phyloP scores from a whole-genome alignment of 2,113 vertebrate genomes.

The Balaeniceps rex region DNA sequence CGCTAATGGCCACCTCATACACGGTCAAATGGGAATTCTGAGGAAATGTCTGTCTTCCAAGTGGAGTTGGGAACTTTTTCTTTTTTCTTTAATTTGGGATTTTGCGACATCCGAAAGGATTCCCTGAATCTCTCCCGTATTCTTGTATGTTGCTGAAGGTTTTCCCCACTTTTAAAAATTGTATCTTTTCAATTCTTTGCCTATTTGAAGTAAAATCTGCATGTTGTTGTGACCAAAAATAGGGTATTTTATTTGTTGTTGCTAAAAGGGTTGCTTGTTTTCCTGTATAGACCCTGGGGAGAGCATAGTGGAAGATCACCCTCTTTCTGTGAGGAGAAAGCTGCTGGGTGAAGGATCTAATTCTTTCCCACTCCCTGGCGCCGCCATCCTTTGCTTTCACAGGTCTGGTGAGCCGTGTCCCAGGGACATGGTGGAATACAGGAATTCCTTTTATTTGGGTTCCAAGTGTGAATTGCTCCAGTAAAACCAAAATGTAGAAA shows the following conservation, averaged over 20 bases:
- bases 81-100: not conserved
- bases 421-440: not conserved
- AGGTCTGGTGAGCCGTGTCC: not conserved
- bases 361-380: rapidly evolving
- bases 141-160: not conserved
- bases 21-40: not conserved
- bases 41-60: not conserved
- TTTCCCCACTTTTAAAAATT: not conserved
- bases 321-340: not conserved
- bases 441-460: not conserved
- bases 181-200: not conserved
- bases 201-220: not conserved
- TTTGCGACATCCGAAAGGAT: not conserved
- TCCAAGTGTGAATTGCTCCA: not conserved
- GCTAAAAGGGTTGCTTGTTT: not conserved
- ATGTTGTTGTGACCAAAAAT: not conserved
- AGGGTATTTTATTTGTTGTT: not conserved
- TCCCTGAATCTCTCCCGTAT: not conserved
- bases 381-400: not conserved
- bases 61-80: not conserved
- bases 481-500: not conserved
- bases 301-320: not conserved
- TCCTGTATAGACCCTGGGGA: not conserved
- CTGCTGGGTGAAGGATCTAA: not conserved
- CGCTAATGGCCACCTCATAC: not conserved